These are phyloP conservation scores for Timema podura DNA, from an alignment of 2,888 invertebrate species.

Conservation along the genomic window DNA sequence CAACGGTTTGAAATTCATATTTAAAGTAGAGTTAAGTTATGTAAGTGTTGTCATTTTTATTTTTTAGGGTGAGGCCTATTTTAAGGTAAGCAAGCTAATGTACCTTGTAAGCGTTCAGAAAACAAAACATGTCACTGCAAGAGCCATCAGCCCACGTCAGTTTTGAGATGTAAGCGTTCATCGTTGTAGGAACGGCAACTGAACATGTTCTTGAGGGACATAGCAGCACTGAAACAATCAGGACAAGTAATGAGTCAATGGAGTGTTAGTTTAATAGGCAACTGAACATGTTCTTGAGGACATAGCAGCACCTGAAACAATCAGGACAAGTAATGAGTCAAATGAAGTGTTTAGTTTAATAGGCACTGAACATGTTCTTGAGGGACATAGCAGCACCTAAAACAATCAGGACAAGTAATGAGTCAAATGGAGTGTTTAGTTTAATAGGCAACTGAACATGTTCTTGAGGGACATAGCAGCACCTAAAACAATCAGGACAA, in stretches of 20 bases:
- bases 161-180: slow-evolving; percentile 70
- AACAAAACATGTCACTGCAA: slow-evolving; percentile 79
- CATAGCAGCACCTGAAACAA: slow-evolving; percentile 68
- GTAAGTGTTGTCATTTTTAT: too few relatives aligned
- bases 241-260: too few relatives aligned
- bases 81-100: neutral
- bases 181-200: slow-evolving; percentile 63
- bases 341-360: too few relatives aligned
- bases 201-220: slow-evolving; percentile 70
- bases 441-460: slow-evolving; percentile 53
- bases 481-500: slow-evolving; percentile 49
- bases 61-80: too few relatives aligned
- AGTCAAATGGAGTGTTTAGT: too few relatives aligned
- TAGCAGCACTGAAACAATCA: slow-evolving; percentile 59
- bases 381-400: slow-evolving; percentile 77
- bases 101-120: slow-evolving; percentile 67
- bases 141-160: slow-evolving; percentile 78
- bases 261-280: too few relatives aligned
- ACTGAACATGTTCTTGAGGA: slow-evolving; percentile 75
- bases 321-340: too few relatives aligned
- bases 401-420: slow-evolving; percentile 26
- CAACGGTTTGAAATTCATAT: too few relatives aligned
- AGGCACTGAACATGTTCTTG: slow-evolving; percentile 72
- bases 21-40: too few relatives aligned
- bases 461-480: slow-evolving; percentile 78